A percentile compares a stretch with the other conserved stretches of the same genome.
Evolutionary conservation across 2,797 vertebrate species (phyloP).

Genomic region (Propithecus perrieri): DNA sequence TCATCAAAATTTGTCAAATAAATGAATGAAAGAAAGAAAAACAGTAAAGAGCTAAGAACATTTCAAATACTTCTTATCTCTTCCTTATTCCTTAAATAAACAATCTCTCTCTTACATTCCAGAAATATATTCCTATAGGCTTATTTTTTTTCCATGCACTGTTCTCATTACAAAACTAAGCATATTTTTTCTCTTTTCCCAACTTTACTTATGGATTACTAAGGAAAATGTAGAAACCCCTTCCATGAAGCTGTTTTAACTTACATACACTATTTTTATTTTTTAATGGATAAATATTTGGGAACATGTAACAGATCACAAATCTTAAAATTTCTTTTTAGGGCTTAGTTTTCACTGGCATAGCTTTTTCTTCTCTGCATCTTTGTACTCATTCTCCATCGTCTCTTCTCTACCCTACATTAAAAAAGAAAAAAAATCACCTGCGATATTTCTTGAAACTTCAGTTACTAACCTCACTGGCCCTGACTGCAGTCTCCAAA

Average conservation of each 20-base stretch:
- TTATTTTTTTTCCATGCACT: neutral
- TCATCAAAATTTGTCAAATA: conserved; percentile 7
- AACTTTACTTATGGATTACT: neutral
- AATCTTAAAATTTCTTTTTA: conserved; percentile 15
- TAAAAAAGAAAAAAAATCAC: neutral
- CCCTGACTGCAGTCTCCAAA: conserved; percentile 36
- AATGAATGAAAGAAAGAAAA: conserved; percentile 28
- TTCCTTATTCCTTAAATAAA: conserved; percentile 41
- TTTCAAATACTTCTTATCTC: conserved; percentile 16
- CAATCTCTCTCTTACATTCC: neutral
- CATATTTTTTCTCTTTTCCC: neutral
- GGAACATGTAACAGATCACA: neutral
- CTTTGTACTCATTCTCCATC: neutral
- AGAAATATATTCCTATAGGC: neutral
- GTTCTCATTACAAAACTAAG: neutral
- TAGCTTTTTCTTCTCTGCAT: neutral
- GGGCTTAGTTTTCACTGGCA: neutral
- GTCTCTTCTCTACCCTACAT: neutral
- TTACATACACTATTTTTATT: neutral
- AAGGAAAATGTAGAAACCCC: conserved; percentile 18
- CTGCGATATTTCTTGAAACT: conserved; percentile 5
- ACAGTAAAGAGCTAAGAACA: neutral
- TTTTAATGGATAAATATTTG: conserved; percentile 51
- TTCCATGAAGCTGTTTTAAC: neutral
- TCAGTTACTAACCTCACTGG: conserved; percentile 47